These are phyloP conservation scores for Elaeidobius kamerunicus DNA, from an alignment of 2,888 invertebrate species.

Conservation along the genomic window DNA sequence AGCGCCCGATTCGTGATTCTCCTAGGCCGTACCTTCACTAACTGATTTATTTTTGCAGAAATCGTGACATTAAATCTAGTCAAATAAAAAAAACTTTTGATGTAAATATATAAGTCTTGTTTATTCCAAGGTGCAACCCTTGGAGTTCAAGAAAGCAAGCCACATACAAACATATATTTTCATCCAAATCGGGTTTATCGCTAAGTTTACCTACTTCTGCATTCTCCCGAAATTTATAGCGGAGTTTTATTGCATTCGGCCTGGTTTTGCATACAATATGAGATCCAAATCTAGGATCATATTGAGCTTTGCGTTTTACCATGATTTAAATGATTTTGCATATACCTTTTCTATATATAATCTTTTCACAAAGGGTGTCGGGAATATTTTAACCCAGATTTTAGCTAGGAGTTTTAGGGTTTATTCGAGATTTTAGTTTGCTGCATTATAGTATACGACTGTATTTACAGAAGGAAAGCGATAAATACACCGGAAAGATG, in stretches of 20 bases:
- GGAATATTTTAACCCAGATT: slow-evolving; percentile 3
- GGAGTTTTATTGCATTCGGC: slow-evolving; percentile 27
- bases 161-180: slow-evolving; percentile 12
- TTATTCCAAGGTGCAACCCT: slow-evolving; percentile 5
- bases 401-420: neutral
- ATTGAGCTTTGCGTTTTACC: slow-evolving; percentile 22
- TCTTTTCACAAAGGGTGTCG: neutral
- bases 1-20: no score
- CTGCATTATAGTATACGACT: no score
- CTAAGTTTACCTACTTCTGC: slow-evolving; percentile 22
- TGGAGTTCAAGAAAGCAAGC: slow-evolving; percentile 9
- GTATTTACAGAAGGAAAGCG: no score
- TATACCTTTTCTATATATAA: slow-evolving; percentile 7
- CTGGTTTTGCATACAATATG: slow-evolving; percentile 22
- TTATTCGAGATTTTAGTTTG: neutral
- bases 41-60: no score
- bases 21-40: no score
- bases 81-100: no score
- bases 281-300: slow-evolving; percentile 28
- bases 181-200: slow-evolving; percentile 12
- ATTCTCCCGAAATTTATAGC: slow-evolving; percentile 25
- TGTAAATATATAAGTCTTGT: slow-evolving; percentile 6
- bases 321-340: slow-evolving; percentile 24
- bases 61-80: no score
- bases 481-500: no score